Conservation (phyloP, 2,888 invertebrate genomes). For the Troides aeacus region DNA sequence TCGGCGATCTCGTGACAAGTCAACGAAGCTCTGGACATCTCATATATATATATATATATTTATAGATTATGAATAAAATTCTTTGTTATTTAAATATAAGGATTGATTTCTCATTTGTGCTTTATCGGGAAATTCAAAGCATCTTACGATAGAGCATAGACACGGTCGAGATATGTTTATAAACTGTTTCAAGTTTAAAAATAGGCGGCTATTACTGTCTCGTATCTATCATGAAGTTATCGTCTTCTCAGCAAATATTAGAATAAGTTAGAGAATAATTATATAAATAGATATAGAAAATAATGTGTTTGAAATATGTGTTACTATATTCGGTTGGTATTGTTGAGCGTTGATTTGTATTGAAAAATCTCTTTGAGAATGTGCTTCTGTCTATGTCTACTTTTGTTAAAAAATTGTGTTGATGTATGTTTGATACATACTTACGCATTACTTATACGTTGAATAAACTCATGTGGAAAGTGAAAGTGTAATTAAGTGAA, state of each 20-base stretch:
- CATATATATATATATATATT: no score
- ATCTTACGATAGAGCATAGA: slow-evolving; percentile 3
- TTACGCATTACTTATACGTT: not conserved
- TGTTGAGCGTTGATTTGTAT: not conserved
- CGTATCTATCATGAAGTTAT: not conserved
- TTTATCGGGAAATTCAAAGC: slow-evolving; percentile 7
- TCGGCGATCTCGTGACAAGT: no score
- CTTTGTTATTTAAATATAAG: not conserved
- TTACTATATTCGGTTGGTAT: slow-evolving; percentile 11
- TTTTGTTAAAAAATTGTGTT: not conserved
- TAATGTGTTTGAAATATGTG: slow-evolving; percentile 12
- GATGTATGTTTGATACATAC: not conserved
- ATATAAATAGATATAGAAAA: not conserved
- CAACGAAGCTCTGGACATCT: no score
- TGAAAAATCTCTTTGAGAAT: not conserved
- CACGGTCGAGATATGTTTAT: slow-evolving; percentile 3
- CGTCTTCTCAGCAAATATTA: not conserved
- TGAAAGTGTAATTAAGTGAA: not conserved
- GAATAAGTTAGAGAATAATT: not conserved
- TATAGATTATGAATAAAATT: not conserved
- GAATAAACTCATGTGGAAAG: not conserved
- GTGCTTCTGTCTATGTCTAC: not conserved
- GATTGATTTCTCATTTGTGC: not conserved
- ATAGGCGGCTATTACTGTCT: not conserved
- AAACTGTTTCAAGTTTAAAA: slow-evolving; percentile 2